These are phyloP conservation scores for Choreutis nemorana DNA, from an alignment of 2,888 invertebrate species.

Conservation along the genomic window DNA sequence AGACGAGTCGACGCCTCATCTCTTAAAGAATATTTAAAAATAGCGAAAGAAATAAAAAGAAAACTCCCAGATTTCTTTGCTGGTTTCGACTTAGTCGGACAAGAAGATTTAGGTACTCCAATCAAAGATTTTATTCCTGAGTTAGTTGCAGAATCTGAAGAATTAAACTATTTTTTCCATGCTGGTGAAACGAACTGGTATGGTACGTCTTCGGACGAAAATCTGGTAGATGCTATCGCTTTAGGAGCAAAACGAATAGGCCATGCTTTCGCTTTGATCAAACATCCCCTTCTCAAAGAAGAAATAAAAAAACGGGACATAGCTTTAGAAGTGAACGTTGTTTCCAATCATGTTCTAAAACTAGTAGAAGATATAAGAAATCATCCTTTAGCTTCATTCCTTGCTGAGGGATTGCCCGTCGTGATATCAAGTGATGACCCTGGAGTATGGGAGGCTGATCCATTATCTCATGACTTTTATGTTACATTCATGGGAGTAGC, in stretches of 20 bases:
- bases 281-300: conserved; percentile 73
- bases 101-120: conserved; percentile 76
- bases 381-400: conserved; percentile 74
- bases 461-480: conserved; percentile 81
- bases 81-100: conserved; percentile 84
- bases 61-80: conserved; percentile 72
- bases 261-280: conserved; percentile 77
- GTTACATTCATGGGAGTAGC: conserved; percentile 79
- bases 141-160: conserved; percentile 51
- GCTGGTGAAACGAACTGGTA: conserved; percentile 84
- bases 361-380: conserved; percentile 77
- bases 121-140: conserved; percentile 66
- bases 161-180: conserved; percentile 76
- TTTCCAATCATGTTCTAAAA: conserved; percentile 79
- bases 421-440: conserved; percentile 84
- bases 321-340: conserved; percentile 79
- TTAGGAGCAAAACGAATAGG: conserved; percentile 79
- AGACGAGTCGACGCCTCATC: conserved; percentile 45
- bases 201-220: conserved; percentile 71
- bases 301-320: conserved; percentile 66
- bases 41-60: conserved; percentile 44
- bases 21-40: conserved; percentile 51
- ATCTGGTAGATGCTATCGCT: conserved; percentile 79
- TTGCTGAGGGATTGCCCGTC: conserved; percentile 74
- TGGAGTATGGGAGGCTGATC: conserved; percentile 77